phyloP scores from a whole-genome alignment of 2,888 invertebrate species.

The Lasius platythorax region DNA sequence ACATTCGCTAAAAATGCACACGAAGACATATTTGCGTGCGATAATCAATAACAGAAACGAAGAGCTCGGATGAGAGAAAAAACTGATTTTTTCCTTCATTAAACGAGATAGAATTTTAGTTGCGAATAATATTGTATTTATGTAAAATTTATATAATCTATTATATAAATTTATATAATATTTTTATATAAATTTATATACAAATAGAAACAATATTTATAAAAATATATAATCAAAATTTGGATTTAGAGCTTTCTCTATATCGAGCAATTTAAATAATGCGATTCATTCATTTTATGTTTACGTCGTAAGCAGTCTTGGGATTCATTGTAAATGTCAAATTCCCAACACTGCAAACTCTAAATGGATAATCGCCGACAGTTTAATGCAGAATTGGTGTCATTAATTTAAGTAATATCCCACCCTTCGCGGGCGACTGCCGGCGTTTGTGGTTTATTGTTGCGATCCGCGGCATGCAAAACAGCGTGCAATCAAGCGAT shows the following conservation, averaged over 20 bases:
- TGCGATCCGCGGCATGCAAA: background rate
- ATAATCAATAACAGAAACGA: background rate
- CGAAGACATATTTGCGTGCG: conserved; percentile 14
- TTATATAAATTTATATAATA: background rate
- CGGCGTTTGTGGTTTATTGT: background rate
- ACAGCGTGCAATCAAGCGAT: conserved; percentile 15
- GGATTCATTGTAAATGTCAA: background rate
- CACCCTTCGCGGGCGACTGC: background rate
- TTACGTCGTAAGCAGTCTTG: background rate
- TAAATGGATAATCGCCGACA: background rate
- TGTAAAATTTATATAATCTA: background rate
- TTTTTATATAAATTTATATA: background rate
- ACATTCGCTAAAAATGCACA: background rate
- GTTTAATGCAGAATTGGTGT: background rate
- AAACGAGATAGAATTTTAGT: background rate
- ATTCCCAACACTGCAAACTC: background rate
- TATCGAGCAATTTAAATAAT: background rate
- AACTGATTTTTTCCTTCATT: background rate
- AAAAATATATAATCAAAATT: background rate
- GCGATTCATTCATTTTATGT: background rate
- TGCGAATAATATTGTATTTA: background rate
- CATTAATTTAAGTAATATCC: conserved; percentile 32
- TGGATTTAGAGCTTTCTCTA: background rate
- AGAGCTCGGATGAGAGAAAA: background rate
- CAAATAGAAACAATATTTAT: background rate